phyloP scores from a whole-genome alignment of 1,140 invertebrate species.

The Helicoverpa armigera region DNA sequence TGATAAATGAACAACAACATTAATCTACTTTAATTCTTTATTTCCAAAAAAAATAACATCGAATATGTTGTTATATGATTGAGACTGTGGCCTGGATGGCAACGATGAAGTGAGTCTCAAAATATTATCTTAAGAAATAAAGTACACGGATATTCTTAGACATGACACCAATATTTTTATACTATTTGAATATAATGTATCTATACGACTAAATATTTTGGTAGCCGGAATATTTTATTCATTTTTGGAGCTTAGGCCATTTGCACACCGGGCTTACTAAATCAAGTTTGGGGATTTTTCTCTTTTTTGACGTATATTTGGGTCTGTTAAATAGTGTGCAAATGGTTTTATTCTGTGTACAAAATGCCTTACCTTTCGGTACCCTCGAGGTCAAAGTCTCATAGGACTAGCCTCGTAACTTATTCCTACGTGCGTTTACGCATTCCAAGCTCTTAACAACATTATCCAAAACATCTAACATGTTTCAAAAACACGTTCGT shows the following conservation, averaged over 20 bases:
- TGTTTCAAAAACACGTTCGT: slow-evolving; percentile 38
- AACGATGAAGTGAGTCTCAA: not conserved
- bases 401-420: slow-evolving; percentile 25
- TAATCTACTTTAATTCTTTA: slow-evolving; percentile 17
- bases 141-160: slow-evolving; percentile 6
- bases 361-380: slow-evolving; percentile 14
- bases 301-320: not conserved
- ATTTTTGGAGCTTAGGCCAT: not conserved
- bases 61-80: slow-evolving; percentile 36
- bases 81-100: slow-evolving; percentile 28
- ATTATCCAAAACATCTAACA: slow-evolving; percentile 35
- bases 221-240: not conserved
- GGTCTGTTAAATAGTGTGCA: not conserved
- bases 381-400: slow-evolving; percentile 14
- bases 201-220: not conserved
- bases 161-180: slow-evolving; percentile 31
- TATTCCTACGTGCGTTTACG: slow-evolving; percentile 23
- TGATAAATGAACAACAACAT: not conserved
- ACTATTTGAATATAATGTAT: slow-evolving; percentile 18
- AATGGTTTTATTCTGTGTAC: not conserved
- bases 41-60: slow-evolving; percentile 40
- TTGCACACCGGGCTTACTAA: not conserved
- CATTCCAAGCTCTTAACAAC: slow-evolving; percentile 39
- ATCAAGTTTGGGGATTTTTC: not conserved
- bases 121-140: slow-evolving; percentile 1